phyloP scores from a whole-genome alignment of 2,888 invertebrate species.

The Amaurobius ferox region DNA sequence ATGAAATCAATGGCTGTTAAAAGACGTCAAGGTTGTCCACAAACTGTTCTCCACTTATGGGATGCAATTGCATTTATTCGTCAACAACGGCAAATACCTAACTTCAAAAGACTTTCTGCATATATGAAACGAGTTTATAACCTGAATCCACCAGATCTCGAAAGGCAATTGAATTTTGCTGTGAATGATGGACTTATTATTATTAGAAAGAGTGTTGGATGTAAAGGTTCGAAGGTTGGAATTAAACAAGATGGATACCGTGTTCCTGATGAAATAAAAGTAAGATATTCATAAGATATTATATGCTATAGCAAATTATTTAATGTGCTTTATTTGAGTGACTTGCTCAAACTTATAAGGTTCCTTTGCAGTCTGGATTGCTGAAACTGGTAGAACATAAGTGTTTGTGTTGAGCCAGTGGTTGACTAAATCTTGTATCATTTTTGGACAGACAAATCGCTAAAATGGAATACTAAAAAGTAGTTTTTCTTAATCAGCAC shows the following conservation, averaged over 20 bases:
- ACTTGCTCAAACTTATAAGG: too few species aligned
- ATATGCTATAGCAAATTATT: too few species aligned
- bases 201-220: slow-evolving; percentile 79
- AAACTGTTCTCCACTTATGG: slow-evolving; percentile 80
- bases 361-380: too few species aligned
- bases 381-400: too few species aligned
- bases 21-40: slow-evolving; percentile 64
- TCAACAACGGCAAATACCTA: slow-evolving; percentile 81
- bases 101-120: slow-evolving; percentile 80
- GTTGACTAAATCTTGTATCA: too few species aligned
- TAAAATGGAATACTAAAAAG: too few species aligned
- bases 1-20: slow-evolving; percentile 44
- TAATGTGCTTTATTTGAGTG: too few species aligned
- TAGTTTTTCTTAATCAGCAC: too few species aligned
- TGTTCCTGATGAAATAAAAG: slow-evolving; percentile 78
- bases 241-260: slow-evolving; percentile 81
- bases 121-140: slow-evolving; percentile 80
- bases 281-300: slow-evolving; percentile 29
- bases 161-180: slow-evolving; percentile 77
- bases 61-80: slow-evolving; percentile 81
- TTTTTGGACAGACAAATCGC: too few species aligned
- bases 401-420: too few species aligned
- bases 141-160: slow-evolving; percentile 77
- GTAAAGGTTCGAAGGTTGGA: slow-evolving; percentile 80
- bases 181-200: slow-evolving; percentile 80